Base-by-base conservation (phyloP, 1,140 invertebrate species). In the Latrodectus geometricus region DNA sequence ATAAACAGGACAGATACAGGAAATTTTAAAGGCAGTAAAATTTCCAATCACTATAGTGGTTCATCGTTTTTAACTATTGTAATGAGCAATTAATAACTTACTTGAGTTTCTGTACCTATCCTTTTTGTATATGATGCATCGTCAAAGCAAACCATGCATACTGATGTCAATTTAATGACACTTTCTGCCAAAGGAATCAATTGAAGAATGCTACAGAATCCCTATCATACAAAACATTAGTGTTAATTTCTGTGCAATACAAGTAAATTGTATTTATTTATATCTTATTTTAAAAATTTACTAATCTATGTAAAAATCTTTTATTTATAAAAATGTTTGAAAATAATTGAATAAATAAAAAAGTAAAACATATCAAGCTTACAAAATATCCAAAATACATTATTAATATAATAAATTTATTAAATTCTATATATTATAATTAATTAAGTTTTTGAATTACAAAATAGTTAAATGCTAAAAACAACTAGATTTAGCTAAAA, bases 131-230 rank as follows among this genome's bases (percentile, higher is more conserved):
- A 94, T 23, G 93, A 92, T 14, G 93, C 94, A 72, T 93, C 92
- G 61, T 90, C 90, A 87, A 91, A 93, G 89, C 94, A 94, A 17
- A 89, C 89, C 92, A 94, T 94, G 89, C 94, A 94, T 11, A 94
- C 93, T 80, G 94, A 94, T 35, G 90, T 93, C 17, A 94, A 89
- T 89, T 94, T 94, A 12, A 93, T 91, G 23, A 94, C 92, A 89
- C 91, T 92, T 90, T 94, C 94, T n/a, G 94, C 92, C n/a, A 93
- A 87, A 23, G 94, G 93, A n/a, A 94, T 92, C n/a, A 94, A 89
- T 52, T 92, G 90, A 8, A 94, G 88, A 50, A 94, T 93, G 86
- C 93, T 90, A n/a, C 92, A 92, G 90, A 94, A 94, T 11, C 92
- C 92, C 91, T 92, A 72, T 35, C 50, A 15, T n/a, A 9, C 23